phyloP scores from a whole-genome alignment of 1,140 invertebrate species.

The Mycetomoellerius zeteki region DNA sequence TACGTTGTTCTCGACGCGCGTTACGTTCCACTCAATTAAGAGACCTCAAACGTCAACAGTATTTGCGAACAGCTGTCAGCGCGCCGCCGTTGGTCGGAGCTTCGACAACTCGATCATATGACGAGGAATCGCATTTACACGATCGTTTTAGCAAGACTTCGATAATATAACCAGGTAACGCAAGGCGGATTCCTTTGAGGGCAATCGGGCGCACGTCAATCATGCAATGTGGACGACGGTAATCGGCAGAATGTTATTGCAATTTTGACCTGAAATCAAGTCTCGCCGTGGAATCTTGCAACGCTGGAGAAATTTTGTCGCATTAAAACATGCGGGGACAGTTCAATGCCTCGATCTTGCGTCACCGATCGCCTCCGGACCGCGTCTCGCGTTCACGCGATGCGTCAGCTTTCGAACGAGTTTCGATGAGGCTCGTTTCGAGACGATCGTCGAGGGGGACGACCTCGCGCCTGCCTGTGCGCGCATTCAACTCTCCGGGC shows the following conservation, averaged over 20 bases:
- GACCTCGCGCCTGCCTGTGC: constrained; percentile 57
- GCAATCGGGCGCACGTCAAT: constrained; percentile 26
- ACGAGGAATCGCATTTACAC: constrained; percentile 12
- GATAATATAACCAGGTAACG: neutral
- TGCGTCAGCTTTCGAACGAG: constrained; percentile 50
- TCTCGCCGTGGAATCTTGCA: neutral
- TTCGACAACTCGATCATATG: constrained; percentile 49
- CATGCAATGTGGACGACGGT: neutral
- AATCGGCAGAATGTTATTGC: neutral
- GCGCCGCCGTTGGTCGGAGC: neutral
- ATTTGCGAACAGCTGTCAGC: constrained; percentile 54
- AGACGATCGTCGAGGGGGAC: constrained; percentile 31
- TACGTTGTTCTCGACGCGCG: constrained; percentile 14
- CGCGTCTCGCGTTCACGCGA: constrained; percentile 32
- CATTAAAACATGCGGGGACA: neutral
- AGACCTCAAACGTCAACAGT: constrained; percentile 46
- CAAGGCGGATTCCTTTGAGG: neutral
- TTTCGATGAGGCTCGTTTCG: constrained; percentile 12
- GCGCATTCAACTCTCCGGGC: constrained; percentile 72
- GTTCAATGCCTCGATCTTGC: constrained; percentile 37
- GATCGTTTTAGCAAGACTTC: neutral
- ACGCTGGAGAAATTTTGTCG: neutral
- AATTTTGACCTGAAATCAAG: constrained; percentile 1
- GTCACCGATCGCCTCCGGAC: constrained; percentile 45
- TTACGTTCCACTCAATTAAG: constrained; percentile 53